phyloP scores from a whole-genome alignment of 2,888 invertebrate genomes.

The Euplexia lucipara region DNA sequence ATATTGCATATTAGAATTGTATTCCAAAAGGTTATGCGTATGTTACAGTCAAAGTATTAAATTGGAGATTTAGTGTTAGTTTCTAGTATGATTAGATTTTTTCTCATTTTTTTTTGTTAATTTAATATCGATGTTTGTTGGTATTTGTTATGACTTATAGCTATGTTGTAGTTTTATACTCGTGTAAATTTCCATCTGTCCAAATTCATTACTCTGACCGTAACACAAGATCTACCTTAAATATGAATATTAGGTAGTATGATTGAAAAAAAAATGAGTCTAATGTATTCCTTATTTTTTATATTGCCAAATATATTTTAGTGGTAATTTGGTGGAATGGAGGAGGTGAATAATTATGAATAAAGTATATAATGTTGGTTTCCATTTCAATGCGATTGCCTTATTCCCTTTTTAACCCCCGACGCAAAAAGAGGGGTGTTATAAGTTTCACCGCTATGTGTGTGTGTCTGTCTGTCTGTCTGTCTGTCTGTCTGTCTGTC shows the following conservation, averaged over 20 bases:
- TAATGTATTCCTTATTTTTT: constrained; percentile 90
- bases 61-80: constrained; percentile 62
- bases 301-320: constrained; percentile 90
- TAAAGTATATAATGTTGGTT: constrained; percentile 87
- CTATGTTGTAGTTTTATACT: constrained; percentile 62
- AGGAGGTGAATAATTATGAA: constrained; percentile 82
- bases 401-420: constrained; percentile 64
- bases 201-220: constrained; percentile 73
- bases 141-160: constrained; percentile 41
- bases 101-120: constrained; percentile 42
- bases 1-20: constrained; percentile 76
- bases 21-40: constrained; percentile 74
- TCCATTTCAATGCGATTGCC: constrained; percentile 75
- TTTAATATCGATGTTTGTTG: constrained; percentile 23
- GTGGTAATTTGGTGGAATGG: constrained; percentile 85
- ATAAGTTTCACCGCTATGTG: no score
- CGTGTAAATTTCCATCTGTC: constrained; percentile 61
- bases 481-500: no score
- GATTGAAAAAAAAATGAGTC: constrained; percentile 84
- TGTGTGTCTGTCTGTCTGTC: no score
- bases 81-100: constrained; percentile 43
- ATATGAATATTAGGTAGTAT: constrained; percentile 82
- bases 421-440: no score
- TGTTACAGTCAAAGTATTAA: constrained; percentile 78
- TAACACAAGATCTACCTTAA: constrained; percentile 73